Evolutionary conservation across 2,797 vertebrate genomes (phyloP), one percentile per base, ranked within the genome.

Genomic region (Myoxocephalus aenaeus): DNA sequence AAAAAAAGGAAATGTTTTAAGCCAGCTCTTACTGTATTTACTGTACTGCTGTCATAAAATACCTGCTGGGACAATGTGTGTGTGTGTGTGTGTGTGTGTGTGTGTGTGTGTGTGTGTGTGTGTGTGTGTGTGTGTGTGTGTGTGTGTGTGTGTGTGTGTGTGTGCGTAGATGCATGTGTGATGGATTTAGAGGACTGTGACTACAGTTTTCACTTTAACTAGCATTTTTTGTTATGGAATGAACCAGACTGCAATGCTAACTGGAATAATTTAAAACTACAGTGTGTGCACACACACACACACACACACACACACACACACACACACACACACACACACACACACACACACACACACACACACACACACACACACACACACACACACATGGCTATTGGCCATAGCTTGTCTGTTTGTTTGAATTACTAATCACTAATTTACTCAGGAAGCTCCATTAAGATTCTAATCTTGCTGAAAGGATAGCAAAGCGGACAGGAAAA

Each of bases 391-490:
- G n/a, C n/a, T n/a, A n/a, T 12, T 51, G 11, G 82, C 85, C 81
- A 64, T 72, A 86, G 83, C 83, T 84, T 86, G 91, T 89, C 85
- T 93, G 93, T 94, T 94, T 94, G 91, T 93, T 94, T 94, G 92
- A 91, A 71, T 92, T 92, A 80, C 75, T 87, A 90, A 92, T 95
- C 91, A 93, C 90, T 94, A 90, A 94, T 95, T 94, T 93, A 92
- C 74, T 85, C 88, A 92, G 89, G 89, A 94, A 94, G 87, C 85
- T 82, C 90, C 86, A 94, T 94, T 93, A 93, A 93, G 95, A 95
- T 95, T 89, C 75, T 77, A 89, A 95, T 95, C 94, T 92, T 51
- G 79, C 79, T 87, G 66, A 89, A 75, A 83, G 79, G 83, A 81
- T 85, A 86, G 86, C 80, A 83, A 86, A 81, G 87, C 82, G 17